Evolutionary conservation across 2,888 invertebrate genomes (phyloP).

Genomic region (Idaea dimidiata): DNA sequence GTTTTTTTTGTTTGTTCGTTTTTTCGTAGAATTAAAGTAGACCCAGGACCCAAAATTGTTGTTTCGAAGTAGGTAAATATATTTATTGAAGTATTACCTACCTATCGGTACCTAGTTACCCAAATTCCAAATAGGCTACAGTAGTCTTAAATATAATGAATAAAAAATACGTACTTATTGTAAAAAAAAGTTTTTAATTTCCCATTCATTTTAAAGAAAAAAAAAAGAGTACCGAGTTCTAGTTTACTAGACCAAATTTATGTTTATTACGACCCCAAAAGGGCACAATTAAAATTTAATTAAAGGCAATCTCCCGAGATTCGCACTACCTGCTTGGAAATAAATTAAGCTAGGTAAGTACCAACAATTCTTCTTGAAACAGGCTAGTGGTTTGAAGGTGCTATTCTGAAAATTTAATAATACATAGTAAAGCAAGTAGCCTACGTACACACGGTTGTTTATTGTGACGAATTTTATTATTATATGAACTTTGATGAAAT

Average conservation of each 20-base stretch:
- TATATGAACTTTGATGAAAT: too few relatives aligned
- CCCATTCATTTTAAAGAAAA: too few relatives aligned
- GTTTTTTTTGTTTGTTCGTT: too few relatives aligned
- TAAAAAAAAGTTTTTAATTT: too few relatives aligned
- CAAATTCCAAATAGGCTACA: too few relatives aligned
- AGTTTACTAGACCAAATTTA: background rate
- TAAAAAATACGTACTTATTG: too few relatives aligned
- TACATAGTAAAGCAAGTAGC: slow-evolving; percentile 44
- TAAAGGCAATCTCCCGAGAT: slow-evolving; percentile 51
- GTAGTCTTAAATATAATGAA: too few relatives aligned
- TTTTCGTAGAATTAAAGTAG: too few relatives aligned
- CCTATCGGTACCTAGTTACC: too few relatives aligned
- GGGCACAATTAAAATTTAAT: slow-evolving; percentile 48
- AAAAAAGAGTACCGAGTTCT: background rate
- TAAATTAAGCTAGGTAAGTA: slow-evolving; percentile 51
- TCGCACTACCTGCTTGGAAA: slow-evolving; percentile 43
- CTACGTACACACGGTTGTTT: slow-evolving; percentile 20
- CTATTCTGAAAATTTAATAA: slow-evolving; percentile 67
- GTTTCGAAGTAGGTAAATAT: too few relatives aligned
- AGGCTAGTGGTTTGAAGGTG: slow-evolving; percentile 46
- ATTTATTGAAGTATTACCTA: too few relatives aligned
- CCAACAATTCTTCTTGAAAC: slow-evolving; percentile 61
- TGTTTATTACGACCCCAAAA: background rate
- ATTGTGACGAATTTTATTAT: background rate
- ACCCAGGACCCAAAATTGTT: too few relatives aligned